Conservation (phyloP, 2,888 invertebrate species). For the Rhagonycha lutea region DNA sequence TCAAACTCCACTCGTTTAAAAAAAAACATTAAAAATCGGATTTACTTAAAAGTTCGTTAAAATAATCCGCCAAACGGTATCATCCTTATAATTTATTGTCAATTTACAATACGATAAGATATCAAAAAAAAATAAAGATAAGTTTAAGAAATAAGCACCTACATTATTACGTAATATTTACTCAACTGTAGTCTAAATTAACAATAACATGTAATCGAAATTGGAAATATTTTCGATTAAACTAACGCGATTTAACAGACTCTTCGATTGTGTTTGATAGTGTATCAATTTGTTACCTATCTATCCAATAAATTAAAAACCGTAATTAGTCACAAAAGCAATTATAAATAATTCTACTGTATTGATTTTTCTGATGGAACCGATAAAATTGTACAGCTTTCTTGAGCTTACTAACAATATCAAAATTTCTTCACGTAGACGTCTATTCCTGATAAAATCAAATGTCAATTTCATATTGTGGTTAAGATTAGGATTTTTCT, state of each 20-base stretch:
- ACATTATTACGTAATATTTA: not conserved
- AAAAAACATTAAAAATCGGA: not conserved
- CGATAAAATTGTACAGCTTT: not conserved
- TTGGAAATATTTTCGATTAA: not conserved
- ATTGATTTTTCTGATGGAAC: not conserved
- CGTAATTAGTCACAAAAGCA: not conserved
- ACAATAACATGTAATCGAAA: not conserved
- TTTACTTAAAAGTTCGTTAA: not conserved
- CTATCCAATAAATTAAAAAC: not conserved
- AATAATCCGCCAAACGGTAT: not conserved
- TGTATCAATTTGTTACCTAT: not conserved
- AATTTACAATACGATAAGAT: not conserved
- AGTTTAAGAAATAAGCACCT: not conserved
- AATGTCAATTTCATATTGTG: not conserved
- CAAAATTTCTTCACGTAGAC: not conserved
- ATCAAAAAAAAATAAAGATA: not conserved
- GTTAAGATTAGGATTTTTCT: not conserved
- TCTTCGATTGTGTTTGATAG: not conserved
- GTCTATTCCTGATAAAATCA: not conserved
- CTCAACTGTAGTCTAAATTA: not conserved
- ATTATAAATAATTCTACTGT: not conserved
- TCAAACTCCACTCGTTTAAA: not conserved
- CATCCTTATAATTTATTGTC: not conserved
- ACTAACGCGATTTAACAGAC: not conserved
- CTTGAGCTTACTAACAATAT: not conserved